These are phyloP conservation scores for Fistularia tabacaria DNA, from an alignment of 2,797 vertebrate genomes.

Conservation along the genomic window DNA sequence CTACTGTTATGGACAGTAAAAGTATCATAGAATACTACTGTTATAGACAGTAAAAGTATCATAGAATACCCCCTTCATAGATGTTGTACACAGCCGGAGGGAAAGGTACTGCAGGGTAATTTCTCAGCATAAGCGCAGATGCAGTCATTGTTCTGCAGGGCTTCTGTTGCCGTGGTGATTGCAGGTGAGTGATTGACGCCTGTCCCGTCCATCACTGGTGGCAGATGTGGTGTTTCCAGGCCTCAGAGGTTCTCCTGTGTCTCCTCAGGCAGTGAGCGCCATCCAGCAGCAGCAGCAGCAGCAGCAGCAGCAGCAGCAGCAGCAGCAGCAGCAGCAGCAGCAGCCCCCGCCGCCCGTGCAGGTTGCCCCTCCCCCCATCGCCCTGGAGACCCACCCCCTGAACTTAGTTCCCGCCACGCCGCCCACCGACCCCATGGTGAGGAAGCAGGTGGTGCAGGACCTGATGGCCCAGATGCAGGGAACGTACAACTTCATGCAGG, in stretches of 20 bases:
- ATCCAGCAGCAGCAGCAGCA: constrained; percentile 86
- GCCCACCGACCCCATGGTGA: constrained; percentile 83
- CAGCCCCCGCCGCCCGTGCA: constrained; percentile 29
- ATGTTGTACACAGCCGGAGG: too few species aligned
- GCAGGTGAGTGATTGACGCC: too few species aligned
- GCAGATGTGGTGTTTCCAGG: too few species aligned
- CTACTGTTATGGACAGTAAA: too few species aligned
- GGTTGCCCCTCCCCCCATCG: constrained; percentile 71
- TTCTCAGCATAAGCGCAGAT: too few species aligned
- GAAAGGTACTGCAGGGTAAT: too few species aligned
- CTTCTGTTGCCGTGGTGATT: too few species aligned
- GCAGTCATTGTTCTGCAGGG: too few species aligned
- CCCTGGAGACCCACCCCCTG: constrained; percentile 81
- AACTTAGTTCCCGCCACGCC: constrained; percentile 77
- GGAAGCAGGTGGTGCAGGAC: constrained; percentile 94
- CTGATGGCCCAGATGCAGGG: constrained; percentile 99
- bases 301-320: constrained; percentile 73
- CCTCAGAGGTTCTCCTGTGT: constrained; percentile 4
- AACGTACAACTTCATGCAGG: constrained; percentile 98
- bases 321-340: constrained; percentile 83
- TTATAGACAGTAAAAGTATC: too few species aligned
- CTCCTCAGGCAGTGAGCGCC: constrained; percentile 79
- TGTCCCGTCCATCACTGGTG: too few species aligned
- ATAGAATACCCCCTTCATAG: too few species aligned
- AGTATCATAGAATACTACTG: too few species aligned